These are phyloP conservation scores for Melangyna quadrimaculata DNA, from an alignment of 2,888 invertebrate genomes.

Conservation along the genomic window DNA sequence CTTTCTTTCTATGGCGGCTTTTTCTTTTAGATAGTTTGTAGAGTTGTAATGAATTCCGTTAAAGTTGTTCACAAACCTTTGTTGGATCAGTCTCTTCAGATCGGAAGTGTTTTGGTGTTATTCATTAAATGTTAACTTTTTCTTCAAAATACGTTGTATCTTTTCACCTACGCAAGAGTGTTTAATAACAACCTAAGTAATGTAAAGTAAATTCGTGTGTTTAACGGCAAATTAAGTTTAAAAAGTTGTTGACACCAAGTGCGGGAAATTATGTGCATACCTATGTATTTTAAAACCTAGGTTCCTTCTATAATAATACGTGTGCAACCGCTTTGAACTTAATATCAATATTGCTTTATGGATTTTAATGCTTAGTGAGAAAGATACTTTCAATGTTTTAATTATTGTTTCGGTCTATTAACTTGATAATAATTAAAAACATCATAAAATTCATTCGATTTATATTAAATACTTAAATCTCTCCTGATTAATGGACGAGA, in stretches of 20 bases:
- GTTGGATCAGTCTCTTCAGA: slow-evolving; percentile 42
- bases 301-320: background rate
- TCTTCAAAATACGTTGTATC: too few relatives aligned
- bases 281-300: background rate
- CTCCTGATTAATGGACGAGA: slow-evolving; percentile 20
- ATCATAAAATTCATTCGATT: background rate
- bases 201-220: background rate
- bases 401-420: slow-evolving; percentile 25
- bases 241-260: background rate
- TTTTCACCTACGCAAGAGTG: background rate
- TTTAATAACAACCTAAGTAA: background rate
- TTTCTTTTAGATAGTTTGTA: slow-evolving; percentile 75
- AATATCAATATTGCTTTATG: background rate
- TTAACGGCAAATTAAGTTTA: background rate
- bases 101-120: slow-evolving; percentile 34
- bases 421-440: background rate
- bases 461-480: background rate
- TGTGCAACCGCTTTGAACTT: background rate
- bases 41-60: slow-evolving; percentile 77
- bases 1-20: slow-evolving; percentile 49
- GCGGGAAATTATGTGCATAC: background rate
- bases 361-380: background rate
- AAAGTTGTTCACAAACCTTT: slow-evolving; percentile 45
- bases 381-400: background rate
- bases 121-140: background rate